Base-by-base conservation (phyloP, 2,113 vertebrate species). In the Xyrauchen texanus region DNA sequence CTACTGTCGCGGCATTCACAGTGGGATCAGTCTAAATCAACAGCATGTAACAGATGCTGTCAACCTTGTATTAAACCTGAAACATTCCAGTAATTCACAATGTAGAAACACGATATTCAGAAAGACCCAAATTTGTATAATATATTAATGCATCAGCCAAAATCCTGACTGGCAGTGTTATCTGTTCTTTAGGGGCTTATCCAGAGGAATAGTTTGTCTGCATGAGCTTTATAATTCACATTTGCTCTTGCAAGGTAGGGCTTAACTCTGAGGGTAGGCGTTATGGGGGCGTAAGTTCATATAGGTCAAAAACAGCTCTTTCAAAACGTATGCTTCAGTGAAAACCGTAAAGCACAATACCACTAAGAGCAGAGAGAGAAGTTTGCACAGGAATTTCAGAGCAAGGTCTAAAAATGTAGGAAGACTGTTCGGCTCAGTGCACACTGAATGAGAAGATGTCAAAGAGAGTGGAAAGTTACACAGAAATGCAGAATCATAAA, bases 271-370 rank as follows among this genome's bases (percentile, higher is more conserved):
- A 42, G 21, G 83, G 86, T 89, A 82, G 90, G 91, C 10, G 88
- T 80, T 67, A 81, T 45, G 88, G 77, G 85, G 86, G 87, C 34
- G 86, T 70, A 62, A 80, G 75, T 85, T 90, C 68, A 81, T 61
- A 78, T 21, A 85, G 86, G 89, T 91, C 91, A 90, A 21, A 83
- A 68, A 76, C 57, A 66, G 83, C 78, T 68, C 62, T 82, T 80
- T 86, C 72, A 79, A 81, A 88, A 52, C 84, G 78, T 81, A 79
- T 76, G 81, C 82, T 85, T 81, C 76, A 68, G 9, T 57, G 53
- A 63, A 78, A 58, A 12, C 5, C 4, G 13, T 3, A n/a, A 6
- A 15, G 55, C 21, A 70, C 47, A 47, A 76, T 71, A 63, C 71
- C 60, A 74, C 82, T 51, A 80, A 83, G 55, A 69, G 74, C 34